Evolutionary conservation across 2,888 invertebrate species (phyloP), one percentile per base, ranked within the genome.

Genomic region (Pristionchus maxplancki): DNA sequence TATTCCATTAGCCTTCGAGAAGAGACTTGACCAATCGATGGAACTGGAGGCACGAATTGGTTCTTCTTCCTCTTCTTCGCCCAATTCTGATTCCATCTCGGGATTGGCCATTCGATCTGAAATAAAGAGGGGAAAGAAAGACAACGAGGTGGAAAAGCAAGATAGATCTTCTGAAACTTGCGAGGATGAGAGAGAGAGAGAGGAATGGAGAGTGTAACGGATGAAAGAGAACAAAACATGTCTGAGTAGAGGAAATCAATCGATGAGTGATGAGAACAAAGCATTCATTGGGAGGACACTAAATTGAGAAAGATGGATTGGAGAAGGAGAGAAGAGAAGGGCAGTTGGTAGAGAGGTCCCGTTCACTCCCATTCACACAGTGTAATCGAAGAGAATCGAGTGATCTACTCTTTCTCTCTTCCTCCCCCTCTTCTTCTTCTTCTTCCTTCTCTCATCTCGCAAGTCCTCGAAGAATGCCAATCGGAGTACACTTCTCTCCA

Each of bases 21-120:
- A 71, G n/a, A 87, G 86, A 67, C 71, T 71, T 11, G 31, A 71
- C 86, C 86, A 87, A 50, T 87, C 71, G 24, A 87, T 87, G 11
- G 86, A 50, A 48, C 48, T 34, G 20, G 37, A 34, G 13, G 67
- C 24, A 31, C 31, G 34, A 20, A 48, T 37, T 13, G n/a, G 28
- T 28, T 48, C 71, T 31, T 87, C 86, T 28, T 87, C 86, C 17
- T 87, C 71, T 31, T 87, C 86, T 71, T 87, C 86, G 31, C 64
- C 50, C 34, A 58, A 20, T 87, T 71, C 71, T 17, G 67, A 67
- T 67, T 71, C 71, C 1, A 71, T 31, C 24, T 87, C 71, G 17
- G 71, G 86, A 87, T 87, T 83, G 24, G 82, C 50, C 82, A 83
- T 83, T 83, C 13, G 28, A 28, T 83, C 53, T 83, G 20, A 50